Percentiles rank a stretch among this genome's conserved stretches.
Conservation (phyloP, 2,888 invertebrate species). For the Pterostichus niger region DNA sequence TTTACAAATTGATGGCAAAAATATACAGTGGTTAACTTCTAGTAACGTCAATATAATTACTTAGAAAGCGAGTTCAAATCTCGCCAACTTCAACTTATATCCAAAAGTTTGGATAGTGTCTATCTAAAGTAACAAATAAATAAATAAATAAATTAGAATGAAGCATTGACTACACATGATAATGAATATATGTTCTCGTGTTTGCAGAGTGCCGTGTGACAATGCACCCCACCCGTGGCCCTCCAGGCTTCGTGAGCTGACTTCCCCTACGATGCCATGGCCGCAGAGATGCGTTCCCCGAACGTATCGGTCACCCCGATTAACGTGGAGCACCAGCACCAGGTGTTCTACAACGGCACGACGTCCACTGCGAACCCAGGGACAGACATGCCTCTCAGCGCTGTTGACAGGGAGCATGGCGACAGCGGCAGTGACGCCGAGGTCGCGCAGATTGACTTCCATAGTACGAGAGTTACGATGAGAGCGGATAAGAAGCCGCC, state of each 20-base stretch:
- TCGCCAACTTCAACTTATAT: no score
- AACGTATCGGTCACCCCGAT: slow-evolving; percentile 91
- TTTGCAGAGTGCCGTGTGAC: slow-evolving; percentile 1
- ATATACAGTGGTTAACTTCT: no score
- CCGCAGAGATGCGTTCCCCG: slow-evolving; percentile 75
- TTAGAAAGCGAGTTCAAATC: no score
- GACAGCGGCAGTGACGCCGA: slow-evolving; percentile 88
- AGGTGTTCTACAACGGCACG: slow-evolving; percentile 71
- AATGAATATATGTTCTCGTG: neutral
- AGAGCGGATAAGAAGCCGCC: slow-evolving; percentile 82
- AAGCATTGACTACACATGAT: no score
- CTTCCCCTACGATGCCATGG: slow-evolving; percentile 68
- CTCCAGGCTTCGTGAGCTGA: slow-evolving; percentile 74
- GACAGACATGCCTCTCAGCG: slow-evolving; percentile 21
- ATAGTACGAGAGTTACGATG: slow-evolving; percentile 80
- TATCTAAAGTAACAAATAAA: no score
- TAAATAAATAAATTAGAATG: no score
- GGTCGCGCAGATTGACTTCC: slow-evolving; percentile 88
- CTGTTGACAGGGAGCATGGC: slow-evolving; percentile 52
- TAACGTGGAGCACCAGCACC: slow-evolving; percentile 79
- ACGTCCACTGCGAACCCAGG: slow-evolving; percentile 73
- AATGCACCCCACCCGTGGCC: slow-evolving; percentile 54
- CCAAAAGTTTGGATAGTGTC: no score
- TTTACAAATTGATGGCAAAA: no score
- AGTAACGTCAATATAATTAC: no score